Evolutionary conservation across 1,140 invertebrate genomes (phyloP).

Genomic region (Meteorus sp.): DNA sequence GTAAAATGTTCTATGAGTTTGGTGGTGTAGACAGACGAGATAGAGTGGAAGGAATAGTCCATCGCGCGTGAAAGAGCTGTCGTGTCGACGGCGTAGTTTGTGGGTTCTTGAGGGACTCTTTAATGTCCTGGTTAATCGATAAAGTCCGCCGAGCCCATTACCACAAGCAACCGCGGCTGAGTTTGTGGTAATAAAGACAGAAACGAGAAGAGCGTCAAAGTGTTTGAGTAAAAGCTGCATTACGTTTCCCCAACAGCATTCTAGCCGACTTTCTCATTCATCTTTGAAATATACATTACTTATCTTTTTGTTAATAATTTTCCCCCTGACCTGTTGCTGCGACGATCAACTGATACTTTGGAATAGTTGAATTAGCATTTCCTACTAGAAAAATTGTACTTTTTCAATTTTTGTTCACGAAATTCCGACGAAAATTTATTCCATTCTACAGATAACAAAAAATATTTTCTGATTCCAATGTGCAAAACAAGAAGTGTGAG

Average conservation of each 20-base stretch:
- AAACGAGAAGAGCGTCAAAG: constrained; percentile 21
- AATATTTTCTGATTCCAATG: too few species aligned
- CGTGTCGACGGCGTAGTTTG: constrained; percentile 8
- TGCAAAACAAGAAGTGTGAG: too few species aligned
- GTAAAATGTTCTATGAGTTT: too few species aligned
- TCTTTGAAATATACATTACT: too few species aligned
- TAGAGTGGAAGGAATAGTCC: background rate
- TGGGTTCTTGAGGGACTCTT: constrained; percentile 22
- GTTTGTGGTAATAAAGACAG: constrained; percentile 29
- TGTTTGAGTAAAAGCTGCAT: constrained; percentile 15
- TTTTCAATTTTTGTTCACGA: background rate
- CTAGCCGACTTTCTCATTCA: too few species aligned
- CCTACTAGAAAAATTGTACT: too few species aligned
- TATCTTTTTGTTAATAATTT: too few species aligned
- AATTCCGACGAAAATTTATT: background rate
- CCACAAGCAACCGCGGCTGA: constrained; percentile 6
- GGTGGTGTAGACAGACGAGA: background rate
- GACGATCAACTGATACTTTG: too few species aligned
- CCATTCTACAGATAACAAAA: too few species aligned
- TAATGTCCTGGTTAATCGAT: constrained; percentile 25
- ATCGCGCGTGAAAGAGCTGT: background rate
- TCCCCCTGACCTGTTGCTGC: too few species aligned
- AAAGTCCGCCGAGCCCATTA: constrained; percentile 24
- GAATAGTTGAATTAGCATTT: too few species aligned
- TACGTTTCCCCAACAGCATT: constrained; percentile 4